Conservation (phyloP, 1,140 invertebrate genomes). For the Brachystomella parvula region DNA sequence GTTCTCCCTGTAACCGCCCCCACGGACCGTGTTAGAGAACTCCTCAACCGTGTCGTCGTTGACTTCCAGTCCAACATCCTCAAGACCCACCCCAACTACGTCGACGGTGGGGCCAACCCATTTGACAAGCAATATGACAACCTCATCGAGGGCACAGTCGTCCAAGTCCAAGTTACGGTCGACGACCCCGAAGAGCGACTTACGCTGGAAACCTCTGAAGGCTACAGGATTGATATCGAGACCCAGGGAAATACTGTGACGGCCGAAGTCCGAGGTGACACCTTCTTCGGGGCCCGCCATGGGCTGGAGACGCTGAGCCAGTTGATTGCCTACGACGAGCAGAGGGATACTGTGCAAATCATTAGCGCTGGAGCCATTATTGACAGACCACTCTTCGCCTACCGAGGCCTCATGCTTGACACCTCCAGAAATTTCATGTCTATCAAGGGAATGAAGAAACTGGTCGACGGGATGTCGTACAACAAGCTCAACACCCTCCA, state of each 20-base stretch:
- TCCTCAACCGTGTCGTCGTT: slow-evolving; percentile 36
- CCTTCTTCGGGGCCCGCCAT: slow-evolving; percentile 42
- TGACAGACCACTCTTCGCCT: slow-evolving; percentile 39
- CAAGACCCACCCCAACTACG: slow-evolving; percentile 36
- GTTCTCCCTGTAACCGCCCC: slow-evolving; percentile 37
- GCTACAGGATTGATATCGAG: slow-evolving; percentile 38
- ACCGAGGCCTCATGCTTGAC: slow-evolving; percentile 39
- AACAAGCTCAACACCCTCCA: slow-evolving; percentile 44
- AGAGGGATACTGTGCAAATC: slow-evolving; percentile 36
- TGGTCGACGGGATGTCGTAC: slow-evolving; percentile 43
- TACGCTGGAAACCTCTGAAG: slow-evolving; percentile 37
- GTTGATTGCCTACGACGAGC: slow-evolving; percentile 39
- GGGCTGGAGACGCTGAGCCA: slow-evolving; percentile 41
- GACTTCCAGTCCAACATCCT: slow-evolving; percentile 37
- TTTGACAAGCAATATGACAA: slow-evolving; percentile 39
- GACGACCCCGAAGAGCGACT: slow-evolving; percentile 38
- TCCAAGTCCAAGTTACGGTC: slow-evolving; percentile 36
- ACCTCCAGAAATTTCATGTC: slow-evolving; percentile 41
- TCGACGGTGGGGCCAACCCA: slow-evolving; percentile 33
- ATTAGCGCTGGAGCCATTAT: slow-evolving; percentile 37
- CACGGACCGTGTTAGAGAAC: slow-evolving; percentile 36
- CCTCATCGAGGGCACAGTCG: slow-evolving; percentile 37
- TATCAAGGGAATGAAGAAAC: slow-evolving; percentile 39
- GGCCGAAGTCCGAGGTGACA: slow-evolving; percentile 38
- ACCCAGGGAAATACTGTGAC: slow-evolving; percentile 38